Conservation (phyloP, 1,140 invertebrate genomes). For the Drosophila kanapiae region DNA sequence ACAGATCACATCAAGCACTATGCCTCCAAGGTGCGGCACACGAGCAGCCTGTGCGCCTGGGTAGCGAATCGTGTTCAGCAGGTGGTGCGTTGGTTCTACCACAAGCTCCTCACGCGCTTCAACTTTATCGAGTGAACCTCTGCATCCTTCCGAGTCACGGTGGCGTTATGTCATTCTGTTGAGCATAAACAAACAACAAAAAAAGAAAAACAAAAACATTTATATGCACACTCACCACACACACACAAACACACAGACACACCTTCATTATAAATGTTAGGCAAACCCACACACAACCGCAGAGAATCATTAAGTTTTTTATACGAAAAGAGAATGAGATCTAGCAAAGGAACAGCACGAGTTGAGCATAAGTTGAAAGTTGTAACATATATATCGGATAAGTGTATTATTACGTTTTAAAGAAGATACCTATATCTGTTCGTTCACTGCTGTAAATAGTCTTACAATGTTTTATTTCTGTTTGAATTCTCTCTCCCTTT, state of each 20-base stretch:
- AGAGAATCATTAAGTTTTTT: constrained; percentile 72
- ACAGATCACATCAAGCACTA: constrained; percentile 87
- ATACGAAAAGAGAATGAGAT: constrained; percentile 45
- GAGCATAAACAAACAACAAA: constrained; percentile 18
- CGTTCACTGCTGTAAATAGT: constrained; percentile 78
- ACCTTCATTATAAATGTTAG: constrained; percentile 63
- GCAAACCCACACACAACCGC: constrained; percentile 26
- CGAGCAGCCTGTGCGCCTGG: constrained; percentile 86
- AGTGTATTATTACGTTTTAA: constrained; percentile 76
- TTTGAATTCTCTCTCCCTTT: constrained; percentile 36
- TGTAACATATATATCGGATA: constrained; percentile 70
- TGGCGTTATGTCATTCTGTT: constrained; percentile 50
- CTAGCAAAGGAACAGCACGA: constrained; percentile 40
- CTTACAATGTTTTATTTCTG: constrained; percentile 58
- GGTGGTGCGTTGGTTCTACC: constrained; percentile 81
- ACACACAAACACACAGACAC: constrained; percentile 21
- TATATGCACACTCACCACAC: constrained; percentile 33
- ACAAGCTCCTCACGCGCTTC: constrained; percentile 82
- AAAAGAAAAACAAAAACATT: constrained; percentile 23
- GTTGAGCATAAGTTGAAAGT: constrained; percentile 53
- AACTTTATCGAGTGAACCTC: constrained; percentile 80
- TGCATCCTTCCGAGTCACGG: constrained; percentile 34
- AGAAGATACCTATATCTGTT: constrained; percentile 37
- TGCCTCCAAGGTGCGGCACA: constrained; percentile 85
- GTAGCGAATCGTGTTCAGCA: constrained; percentile 72